A percentile compares a stretch with the other conserved stretches of the same genome.
phyloP scores from a whole-genome alignment of 1,140 invertebrate genomes.

The Myzus persicae region DNA sequence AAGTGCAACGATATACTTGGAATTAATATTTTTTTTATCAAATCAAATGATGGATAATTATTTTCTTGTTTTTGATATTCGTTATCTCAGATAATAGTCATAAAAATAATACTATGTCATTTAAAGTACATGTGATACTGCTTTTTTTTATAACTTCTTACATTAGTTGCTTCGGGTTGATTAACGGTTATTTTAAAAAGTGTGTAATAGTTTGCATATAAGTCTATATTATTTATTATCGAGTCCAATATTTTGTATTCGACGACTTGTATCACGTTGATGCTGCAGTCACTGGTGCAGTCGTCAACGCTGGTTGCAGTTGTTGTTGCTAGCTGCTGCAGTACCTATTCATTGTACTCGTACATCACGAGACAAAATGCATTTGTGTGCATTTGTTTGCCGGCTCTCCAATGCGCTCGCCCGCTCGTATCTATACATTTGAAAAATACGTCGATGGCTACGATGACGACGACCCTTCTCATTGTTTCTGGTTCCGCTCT shows the following conservation, averaged over 20 bases:
- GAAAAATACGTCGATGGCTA: background rate
- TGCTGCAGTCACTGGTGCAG: too few relatives aligned
- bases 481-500: background rate
- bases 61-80: too few relatives aligned
- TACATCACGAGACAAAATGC: background rate
- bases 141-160: too few relatives aligned
- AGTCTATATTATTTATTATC: too few relatives aligned
- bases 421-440: background rate
- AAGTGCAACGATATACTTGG: background rate
- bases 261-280: too few relatives aligned
- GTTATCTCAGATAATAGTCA: too few relatives aligned
- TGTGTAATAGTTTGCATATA: too few relatives aligned
- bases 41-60: too few relatives aligned
- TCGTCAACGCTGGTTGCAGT: background rate
- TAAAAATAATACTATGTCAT: too few relatives aligned
- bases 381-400: background rate
- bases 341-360: background rate
- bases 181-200: too few relatives aligned
- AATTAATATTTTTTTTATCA: background rate
- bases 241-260: background rate
- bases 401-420: background rate
- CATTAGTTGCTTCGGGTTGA: too few relatives aligned
- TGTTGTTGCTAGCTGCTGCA: background rate
- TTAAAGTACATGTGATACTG: too few relatives aligned
- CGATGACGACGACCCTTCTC: background rate